Percentiles rank a stretch among this genome's conserved stretches.
These are phyloP conservation scores for Chouioia cunea DNA, from an alignment of 2,888 invertebrate genomes.

Conservation along the genomic window DNA sequence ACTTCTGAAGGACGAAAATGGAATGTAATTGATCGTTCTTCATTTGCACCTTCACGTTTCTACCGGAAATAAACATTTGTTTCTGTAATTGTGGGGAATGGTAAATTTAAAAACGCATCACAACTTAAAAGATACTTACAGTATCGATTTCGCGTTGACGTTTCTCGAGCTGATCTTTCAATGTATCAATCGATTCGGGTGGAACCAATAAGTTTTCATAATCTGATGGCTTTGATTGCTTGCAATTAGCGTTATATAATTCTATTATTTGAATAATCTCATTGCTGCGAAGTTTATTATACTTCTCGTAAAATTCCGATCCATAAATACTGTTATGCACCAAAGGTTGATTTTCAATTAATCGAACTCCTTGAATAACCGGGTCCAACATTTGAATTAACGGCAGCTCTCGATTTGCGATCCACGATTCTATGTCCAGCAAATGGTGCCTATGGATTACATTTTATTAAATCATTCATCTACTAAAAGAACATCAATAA, in stretches of 20 bases:
- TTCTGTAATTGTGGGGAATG: background rate
- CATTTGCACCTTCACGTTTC: slow-evolving; percentile 1
- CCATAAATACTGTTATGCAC: background rate
- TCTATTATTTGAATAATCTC: slow-evolving; percentile 15
- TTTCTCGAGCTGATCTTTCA: background rate
- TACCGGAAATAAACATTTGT: background rate
- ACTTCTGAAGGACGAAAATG: slow-evolving; percentile 3
- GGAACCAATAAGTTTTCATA: background rate
- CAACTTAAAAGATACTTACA: slow-evolving; percentile 8
- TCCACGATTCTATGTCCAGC: slow-evolving; percentile 18
- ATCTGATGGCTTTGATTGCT: background rate
- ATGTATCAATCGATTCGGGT: background rate
- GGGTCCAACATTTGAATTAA: slow-evolving; percentile 1
- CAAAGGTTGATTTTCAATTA: slow-evolving; percentile 13
- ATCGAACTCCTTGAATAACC: slow-evolving; percentile 7
- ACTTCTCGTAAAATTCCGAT: background rate
- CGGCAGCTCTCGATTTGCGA: background rate
- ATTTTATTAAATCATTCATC: background rate
- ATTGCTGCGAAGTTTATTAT: background rate
- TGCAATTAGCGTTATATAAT: background rate
- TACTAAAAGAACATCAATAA: too few relatives aligned
- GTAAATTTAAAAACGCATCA: background rate
- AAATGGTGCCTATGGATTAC: slow-evolving; percentile 10
- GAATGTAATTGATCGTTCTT: slow-evolving; percentile 1
- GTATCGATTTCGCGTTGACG: slow-evolving; percentile 1